Evolutionary conservation across 2,113 vertebrate genomes (phyloP).

Genomic region (Epinephelus lanceolatus): DNA sequence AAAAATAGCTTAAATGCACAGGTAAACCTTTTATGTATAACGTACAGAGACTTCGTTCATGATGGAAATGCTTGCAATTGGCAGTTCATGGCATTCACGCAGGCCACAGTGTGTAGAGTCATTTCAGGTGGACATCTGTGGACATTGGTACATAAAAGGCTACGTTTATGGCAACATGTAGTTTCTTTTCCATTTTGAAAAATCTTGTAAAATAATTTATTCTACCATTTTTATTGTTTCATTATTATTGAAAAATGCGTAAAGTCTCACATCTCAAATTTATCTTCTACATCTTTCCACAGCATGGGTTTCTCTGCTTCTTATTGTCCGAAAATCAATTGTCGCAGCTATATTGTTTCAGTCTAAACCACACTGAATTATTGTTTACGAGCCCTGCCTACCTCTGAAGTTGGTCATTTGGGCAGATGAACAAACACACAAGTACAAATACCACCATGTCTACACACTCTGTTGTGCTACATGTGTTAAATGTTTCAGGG

Average conservation of each 20-base stretch:
- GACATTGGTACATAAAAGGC: not conserved
- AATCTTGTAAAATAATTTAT: not conserved
- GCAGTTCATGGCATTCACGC: not conserved
- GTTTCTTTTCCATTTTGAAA: not conserved
- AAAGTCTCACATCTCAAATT: not conserved
- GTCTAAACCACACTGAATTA: not conserved
- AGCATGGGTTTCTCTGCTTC: not conserved
- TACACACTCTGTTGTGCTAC: not conserved
- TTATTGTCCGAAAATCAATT: not conserved
- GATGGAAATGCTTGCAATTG: not conserved
- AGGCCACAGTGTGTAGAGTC: not conserved
- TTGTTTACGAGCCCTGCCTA: not conserved
- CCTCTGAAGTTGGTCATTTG: not conserved
- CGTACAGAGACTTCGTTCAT: not conserved
- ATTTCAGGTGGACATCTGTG: not conserved
- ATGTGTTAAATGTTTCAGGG: constrained; percentile 14
- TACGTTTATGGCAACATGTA: not conserved
- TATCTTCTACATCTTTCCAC: not conserved
- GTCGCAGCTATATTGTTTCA: not conserved
- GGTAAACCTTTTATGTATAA: not conserved
- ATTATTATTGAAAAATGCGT: not conserved
- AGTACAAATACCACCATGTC: not conserved
- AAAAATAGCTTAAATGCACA: not conserved
- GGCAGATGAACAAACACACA: not conserved
- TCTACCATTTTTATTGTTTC: not conserved